Evolutionary conservation across 2,113 vertebrate species (phyloP).

Genomic region (Struthio camelus): DNA sequence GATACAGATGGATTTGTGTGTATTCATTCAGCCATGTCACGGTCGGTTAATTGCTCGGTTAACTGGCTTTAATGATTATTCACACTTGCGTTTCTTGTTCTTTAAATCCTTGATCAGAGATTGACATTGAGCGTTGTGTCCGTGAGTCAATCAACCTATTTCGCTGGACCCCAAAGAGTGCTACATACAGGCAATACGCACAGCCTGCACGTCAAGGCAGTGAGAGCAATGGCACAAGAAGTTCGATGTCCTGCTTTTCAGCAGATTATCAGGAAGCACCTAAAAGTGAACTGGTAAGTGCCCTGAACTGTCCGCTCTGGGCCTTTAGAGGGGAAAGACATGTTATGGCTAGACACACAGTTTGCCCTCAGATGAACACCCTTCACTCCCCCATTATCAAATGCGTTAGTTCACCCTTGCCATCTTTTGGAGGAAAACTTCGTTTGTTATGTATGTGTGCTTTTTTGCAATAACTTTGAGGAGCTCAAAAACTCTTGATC

Average conservation of each 20-base stretch:
- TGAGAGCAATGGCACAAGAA: slow-evolving; percentile 65
- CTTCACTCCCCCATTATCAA: neutral
- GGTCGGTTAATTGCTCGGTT: too few species aligned
- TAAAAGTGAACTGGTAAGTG: slow-evolving; percentile 88
- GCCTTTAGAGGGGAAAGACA: neutral
- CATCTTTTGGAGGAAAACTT: neutral
- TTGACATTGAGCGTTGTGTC: slow-evolving; percentile 96
- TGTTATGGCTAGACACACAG: neutral
- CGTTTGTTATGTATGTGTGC: neutral
- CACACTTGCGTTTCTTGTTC: neutral
- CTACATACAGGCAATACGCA: slow-evolving; percentile 92
- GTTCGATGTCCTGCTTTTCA: slow-evolving; percentile 76
- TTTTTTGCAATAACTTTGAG: neutral
- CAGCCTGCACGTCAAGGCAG: slow-evolving; percentile 78
- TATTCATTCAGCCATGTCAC: neutral
- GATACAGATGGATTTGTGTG: fast-evolving
- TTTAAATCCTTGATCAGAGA: slow-evolving; percentile 76
- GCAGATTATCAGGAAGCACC: slow-evolving; percentile 87
- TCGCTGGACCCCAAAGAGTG: slow-evolving; percentile 95
- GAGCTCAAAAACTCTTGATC: neutral
- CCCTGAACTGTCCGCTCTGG: neutral
- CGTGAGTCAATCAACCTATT: slow-evolving; percentile 97
- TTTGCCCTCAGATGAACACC: neutral
- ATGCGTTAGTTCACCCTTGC: neutral
- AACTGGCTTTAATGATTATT: neutral